Base-by-base conservation (phyloP, 1,140 invertebrate species). In the Zophobas morio region DNA sequence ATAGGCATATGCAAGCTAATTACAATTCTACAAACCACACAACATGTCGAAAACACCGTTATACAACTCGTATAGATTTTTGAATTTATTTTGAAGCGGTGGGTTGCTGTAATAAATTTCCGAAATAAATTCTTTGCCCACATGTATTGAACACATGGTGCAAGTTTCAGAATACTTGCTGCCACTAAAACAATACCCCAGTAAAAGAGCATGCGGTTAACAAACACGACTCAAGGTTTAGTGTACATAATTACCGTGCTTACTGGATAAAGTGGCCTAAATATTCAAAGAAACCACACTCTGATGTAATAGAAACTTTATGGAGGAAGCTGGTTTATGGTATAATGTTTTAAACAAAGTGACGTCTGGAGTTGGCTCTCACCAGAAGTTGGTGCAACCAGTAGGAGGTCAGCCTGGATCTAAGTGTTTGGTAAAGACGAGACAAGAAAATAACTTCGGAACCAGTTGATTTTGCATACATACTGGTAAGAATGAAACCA, bases 231-330 rank as follows among this genome's bases (percentile, higher is more conserved):
- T 60, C 56, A 60, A 60, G 56, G 56, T 60, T 60, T 37, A 35
- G 54, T 56, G 20, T 53, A 56, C 54, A 56, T 34, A 56, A 20
- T 56, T 60, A 60, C 56, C 8, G 54, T 8, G 6, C 33, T 3
- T 60, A 36, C 33, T 34, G 56, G 56, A 60, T 60, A 60, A 46
- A 46, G 56, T 60, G 56, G 2, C 56, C 56, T 39, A 60, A 60
- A 37, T 60, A 35, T 56, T 56, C 3, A 46, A 56, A 56, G 4
- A 34, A 56, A 56, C 20, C 20, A 20, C 20, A 5, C 54, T 56
- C 2, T 46, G 3, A 8, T 46, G 42, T 8, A 46, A 46, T 46
- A 20, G 20, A 20, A 20, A 20, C 20, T 20, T 20, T 20, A 20
- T 20, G 20, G 20, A 20, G 20, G 20, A 20, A 20, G 20, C 20